A percentile compares a stretch with the other conserved stretches of the same genome.
Evolutionary conservation across 2,113 vertebrate genomes (phyloP).

Genomic region (Proterorhinus semilunaris): DNA sequence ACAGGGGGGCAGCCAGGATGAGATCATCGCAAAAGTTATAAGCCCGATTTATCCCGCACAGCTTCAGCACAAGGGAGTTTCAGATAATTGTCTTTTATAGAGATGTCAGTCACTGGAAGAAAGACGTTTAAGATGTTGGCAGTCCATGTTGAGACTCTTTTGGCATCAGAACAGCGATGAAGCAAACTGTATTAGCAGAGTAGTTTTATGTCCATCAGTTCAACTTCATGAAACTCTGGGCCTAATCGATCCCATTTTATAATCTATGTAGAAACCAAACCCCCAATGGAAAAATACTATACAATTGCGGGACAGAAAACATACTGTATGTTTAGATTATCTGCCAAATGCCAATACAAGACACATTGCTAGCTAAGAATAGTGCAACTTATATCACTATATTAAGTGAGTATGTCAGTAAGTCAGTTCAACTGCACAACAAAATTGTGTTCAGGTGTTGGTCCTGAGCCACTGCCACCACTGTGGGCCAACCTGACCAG

Average conservation of each 20-base stretch:
- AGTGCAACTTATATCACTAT: no score
- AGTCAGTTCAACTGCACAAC: no score
- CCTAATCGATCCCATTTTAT: not conserved
- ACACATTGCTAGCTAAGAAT: no score
- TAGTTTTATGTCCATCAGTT: not conserved
- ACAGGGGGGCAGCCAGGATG: constrained; percentile 35
- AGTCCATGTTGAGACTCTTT: constrained; percentile 19
- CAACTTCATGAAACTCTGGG: not conserved
- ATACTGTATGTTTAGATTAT: no score
- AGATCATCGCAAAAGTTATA: constrained; percentile 55
- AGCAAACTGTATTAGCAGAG: not conserved
- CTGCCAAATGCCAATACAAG: no score
- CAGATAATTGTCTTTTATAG: not conserved
- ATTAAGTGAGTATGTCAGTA: no score
- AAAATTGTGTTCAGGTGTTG: no score
- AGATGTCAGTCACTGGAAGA: not conserved
- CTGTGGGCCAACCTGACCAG: no score
- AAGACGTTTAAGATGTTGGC: not conserved
- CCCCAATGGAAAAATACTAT: no score
- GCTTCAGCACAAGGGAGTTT: constrained; percentile 16
- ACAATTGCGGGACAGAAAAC: no score
- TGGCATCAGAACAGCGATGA: constrained; percentile 3
- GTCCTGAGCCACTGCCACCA: no score
- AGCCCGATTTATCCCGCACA: constrained; percentile 49
- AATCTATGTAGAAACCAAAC: no score